phyloP scores from a whole-genome alignment of 2,797 vertebrate genomes.

The Onychomys leucogaster region DNA sequence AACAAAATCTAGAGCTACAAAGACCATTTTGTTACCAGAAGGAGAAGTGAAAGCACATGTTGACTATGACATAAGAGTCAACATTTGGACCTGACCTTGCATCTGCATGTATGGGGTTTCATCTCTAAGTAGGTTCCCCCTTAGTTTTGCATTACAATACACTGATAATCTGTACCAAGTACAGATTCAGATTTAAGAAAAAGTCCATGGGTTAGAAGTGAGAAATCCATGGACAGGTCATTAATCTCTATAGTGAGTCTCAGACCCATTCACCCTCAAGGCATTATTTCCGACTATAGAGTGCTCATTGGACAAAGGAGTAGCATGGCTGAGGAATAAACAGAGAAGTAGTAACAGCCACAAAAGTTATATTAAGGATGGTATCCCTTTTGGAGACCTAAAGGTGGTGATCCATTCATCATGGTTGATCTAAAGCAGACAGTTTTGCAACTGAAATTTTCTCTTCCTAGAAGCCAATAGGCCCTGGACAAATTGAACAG shows the following conservation, averaged over 20 bases:
- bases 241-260: not conserved
- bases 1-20: not conserved
- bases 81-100: not conserved
- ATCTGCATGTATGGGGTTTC: not conserved
- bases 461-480: not conserved
- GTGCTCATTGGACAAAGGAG: not conserved
- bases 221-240: too few relatives aligned
- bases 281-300: not conserved
- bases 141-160: not conserved
- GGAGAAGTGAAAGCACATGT: not conserved
- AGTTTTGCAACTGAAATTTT: not conserved
- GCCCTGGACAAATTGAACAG: not conserved
- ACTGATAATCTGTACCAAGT: not conserved
- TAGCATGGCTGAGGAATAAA: not conserved
- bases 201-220: not conserved
- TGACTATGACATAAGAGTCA: fast-evolving
- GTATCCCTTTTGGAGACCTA: not conserved
- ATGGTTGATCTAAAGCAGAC: not conserved
- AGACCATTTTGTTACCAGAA: not conserved
- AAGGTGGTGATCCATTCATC: not conserved
- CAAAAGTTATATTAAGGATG: not conserved
- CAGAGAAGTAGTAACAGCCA: not conserved
- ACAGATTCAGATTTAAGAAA: not conserved
- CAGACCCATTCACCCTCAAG: not conserved
- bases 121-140: not conserved